Evolutionary conservation across 2,888 invertebrate species (phyloP), one percentile per base, ranked within the genome.

Genomic region (Amphimallon solstitiale): DNA sequence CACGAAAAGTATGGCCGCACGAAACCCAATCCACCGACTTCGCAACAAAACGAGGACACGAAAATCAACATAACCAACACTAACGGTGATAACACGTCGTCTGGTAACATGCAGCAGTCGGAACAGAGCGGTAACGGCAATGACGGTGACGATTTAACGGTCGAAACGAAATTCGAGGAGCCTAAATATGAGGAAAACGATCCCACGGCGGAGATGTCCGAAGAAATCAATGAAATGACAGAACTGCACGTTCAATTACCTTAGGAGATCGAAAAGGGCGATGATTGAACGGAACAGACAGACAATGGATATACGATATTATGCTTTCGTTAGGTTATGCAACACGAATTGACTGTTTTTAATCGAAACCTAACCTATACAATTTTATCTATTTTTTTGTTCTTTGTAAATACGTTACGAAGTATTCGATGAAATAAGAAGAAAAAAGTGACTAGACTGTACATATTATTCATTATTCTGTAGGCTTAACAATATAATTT

Each of bases 1-100:
- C 94, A 94, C 81, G 93, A 94, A 75, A 94, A 94, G 83, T 94
- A 94, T 78, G 93, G 92, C 81, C 43, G 88, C 82, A 73, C 84
- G 81, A 73, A 88, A 84, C 78, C 86, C 75, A 73, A 79, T 72
- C 72, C 76, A 19, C 75, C 78, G 2, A 72, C 76, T 2, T 21
- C 51, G 12, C 38, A 60, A 34, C 40, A 56, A 34, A 38, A 38
- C 23, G 48, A 64, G 21, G 37, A 61, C 38, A 19, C 62, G 6
- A 48, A 45, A 49, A 12, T 35, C 23, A 37, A 61, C 19, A 45
- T 37, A 10, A 38, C 29, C 14, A 43, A 12, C 15, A 37, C 54
- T 21, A 72, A 73, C 4, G 72, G 73, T 1, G 70, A 74, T 12
- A 64, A 72, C 0, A 68, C 71, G 14, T 68, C 69, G 15, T 65